Conservation (phyloP, 2,888 invertebrate genomes). For the Caenorhabditis zanzibari region DNA sequence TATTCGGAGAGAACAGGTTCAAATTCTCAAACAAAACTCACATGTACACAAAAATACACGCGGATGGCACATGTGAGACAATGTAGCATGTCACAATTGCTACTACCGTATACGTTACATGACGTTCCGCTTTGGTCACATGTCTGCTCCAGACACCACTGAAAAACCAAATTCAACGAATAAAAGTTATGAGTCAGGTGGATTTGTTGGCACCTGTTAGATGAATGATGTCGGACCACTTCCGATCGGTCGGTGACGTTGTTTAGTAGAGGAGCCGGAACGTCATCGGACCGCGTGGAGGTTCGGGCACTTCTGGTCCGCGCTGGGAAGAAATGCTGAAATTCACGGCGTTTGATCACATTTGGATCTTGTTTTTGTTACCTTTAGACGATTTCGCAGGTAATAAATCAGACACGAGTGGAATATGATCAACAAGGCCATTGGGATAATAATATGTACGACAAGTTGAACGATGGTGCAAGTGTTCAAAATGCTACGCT, state of each 20-base stretch:
- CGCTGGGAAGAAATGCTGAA: constrained; percentile 57
- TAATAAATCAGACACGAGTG: constrained; percentile 73
- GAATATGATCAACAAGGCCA: constrained; percentile 70
- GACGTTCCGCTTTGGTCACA: constrained; percentile 71
- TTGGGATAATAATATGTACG: constrained; percentile 69
- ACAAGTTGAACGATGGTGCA: constrained; percentile 53
- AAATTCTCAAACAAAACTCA: constrained; percentile 25
- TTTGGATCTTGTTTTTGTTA: neutral
- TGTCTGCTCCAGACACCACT: constrained; percentile 70
- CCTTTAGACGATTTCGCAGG: constrained; percentile 61
- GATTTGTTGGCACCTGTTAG: constrained; percentile 45
- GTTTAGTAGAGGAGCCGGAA: constrained; percentile 56
- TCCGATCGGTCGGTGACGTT: constrained; percentile 45
- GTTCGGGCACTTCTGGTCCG: constrained; percentile 37
- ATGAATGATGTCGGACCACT: constrained; percentile 59
- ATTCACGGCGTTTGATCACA: neutral
- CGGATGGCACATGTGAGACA: constrained; percentile 73
- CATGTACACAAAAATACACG: constrained; percentile 72
- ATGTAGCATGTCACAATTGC: constrained; percentile 75
- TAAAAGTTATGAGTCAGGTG: neutral
- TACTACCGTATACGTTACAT: constrained; percentile 74
- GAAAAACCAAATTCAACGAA: neutral
- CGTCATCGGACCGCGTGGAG: constrained; percentile 56
- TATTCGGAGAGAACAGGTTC: neutral
- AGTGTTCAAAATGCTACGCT: constrained; percentile 33